Evolutionary conservation across 2,113 vertebrate species (phyloP), one percentile per base, ranked within the genome.

Genomic region (Balaeniceps rex): DNA sequence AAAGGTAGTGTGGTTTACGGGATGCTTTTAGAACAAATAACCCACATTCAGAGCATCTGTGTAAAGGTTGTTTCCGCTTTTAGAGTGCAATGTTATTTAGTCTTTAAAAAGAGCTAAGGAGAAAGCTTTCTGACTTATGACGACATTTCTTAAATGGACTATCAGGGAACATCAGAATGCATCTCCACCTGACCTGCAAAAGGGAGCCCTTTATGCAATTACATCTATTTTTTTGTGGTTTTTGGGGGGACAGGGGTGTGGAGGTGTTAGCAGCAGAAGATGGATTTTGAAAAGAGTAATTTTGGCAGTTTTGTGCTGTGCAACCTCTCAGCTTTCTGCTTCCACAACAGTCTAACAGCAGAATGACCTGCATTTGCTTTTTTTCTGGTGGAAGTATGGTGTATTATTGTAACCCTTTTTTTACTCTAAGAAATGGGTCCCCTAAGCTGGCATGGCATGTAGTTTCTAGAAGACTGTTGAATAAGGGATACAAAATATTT

Each of bases 401-500:
- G 13, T 81, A 29, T 72, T 94, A 87, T 33, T 42, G 6, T 46
- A 87, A 91, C 29, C 29, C 5, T 68, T 92, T 87, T 89, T 44
- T 72, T 55, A n/a, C 65, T 72, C 14, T 91, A 93, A 83, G 70
- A 44, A 95, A 79, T 70, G 8, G 6, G 29, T 89, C 22, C 19
- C 40, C 54, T 91, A 83, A 94, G 33, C 11, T 87, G 70, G 3
- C 70, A 63, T 34, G 74, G 49, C 69, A 65, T 57, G 57, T 42
- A 70, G 40, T 87, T 94, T 96, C 89, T 72, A 65, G 23, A 95
- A 79, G 38, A 54, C 42, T 66, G 38, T 46, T 70, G 81, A 94
- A 91, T 89, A 87, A 80, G 16, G 38, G 63, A 74, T 54, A 85
- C 12, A 80, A 91, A 84, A 81, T 90, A 90, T 92, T 95, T 95